Conservation (phyloP, 2,888 invertebrate genomes). For the Agrotis ipsilon region DNA sequence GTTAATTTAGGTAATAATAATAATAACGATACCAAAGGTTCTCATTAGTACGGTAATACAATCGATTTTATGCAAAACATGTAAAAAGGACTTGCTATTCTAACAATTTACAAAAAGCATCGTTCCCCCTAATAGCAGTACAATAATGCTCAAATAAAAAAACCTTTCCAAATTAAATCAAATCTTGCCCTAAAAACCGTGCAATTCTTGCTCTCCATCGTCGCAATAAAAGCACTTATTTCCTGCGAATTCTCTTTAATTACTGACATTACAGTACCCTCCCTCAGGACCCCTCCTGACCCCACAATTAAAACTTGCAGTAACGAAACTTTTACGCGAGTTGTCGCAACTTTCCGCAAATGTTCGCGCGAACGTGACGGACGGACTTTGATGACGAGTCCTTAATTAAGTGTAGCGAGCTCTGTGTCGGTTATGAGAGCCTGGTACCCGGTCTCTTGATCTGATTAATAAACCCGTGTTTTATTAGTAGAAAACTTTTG, state of each 20-base stretch:
- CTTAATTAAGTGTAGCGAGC: constrained; percentile 62
- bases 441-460: constrained; percentile 43
- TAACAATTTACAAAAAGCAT: constrained; percentile 1
- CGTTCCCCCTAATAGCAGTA: neutral
- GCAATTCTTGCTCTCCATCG: constrained; percentile 21
- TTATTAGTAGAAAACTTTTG: constrained; percentile 32
- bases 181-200: neutral
- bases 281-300: constrained; percentile 35
- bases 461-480: constrained; percentile 42
- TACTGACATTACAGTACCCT: constrained; percentile 41
- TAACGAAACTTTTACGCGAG: constrained; percentile 62
- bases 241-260: constrained; percentile 26
- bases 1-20: neutral
- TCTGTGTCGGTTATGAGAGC: constrained; percentile 40
- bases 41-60: neutral
- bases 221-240: constrained; percentile 48
- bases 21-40: neutral
- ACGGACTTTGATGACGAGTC: constrained; percentile 58
- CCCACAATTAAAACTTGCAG: constrained; percentile 75
- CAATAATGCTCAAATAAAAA: neutral
- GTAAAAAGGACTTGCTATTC: constrained; percentile 7
- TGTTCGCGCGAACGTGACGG: constrained; percentile 57
- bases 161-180: constrained; percentile 21
- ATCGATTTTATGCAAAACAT: constrained; percentile 12
- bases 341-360: constrained; percentile 60